These are phyloP conservation scores for Lepus europaeus DNA, from an alignment of 2,113 vertebrate species.

Conservation along the genomic window DNA sequence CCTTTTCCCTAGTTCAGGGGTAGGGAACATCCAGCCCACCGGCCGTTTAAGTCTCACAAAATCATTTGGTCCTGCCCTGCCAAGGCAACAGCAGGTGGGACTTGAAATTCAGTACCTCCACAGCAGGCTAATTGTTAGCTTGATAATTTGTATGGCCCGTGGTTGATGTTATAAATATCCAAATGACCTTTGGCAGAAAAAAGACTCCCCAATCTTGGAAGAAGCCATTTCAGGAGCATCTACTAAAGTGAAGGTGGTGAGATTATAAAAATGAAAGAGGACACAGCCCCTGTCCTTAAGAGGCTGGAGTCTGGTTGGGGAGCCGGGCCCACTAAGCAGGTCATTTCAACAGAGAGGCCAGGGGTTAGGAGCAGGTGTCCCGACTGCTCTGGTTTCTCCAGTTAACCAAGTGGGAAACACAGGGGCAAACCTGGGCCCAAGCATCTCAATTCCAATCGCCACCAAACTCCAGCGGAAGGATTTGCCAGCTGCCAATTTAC, in stretches of 20 bases:
- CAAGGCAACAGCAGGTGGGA: too few relatives aligned
- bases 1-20: not conserved
- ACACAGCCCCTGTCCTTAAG: not conserved
- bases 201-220: not conserved
- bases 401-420: not conserved
- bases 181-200: too few relatives aligned
- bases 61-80: too few relatives aligned
- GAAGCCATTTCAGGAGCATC: not conserved
- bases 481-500: not conserved
- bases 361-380: not conserved
- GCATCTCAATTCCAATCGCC: not conserved
- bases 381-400: not conserved
- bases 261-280: not conserved
- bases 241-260: not conserved
- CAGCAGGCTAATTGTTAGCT: too few relatives aligned
- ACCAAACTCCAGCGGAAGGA: not conserved
- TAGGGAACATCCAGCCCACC: too few relatives aligned
- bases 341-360: not conserved
- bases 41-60: too few relatives aligned
- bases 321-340: not conserved
- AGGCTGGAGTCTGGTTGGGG: not conserved
- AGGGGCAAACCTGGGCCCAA: too few relatives aligned
- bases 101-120: too few relatives aligned
- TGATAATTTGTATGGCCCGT: too few relatives aligned
- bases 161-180: too few relatives aligned